Evolutionary conservation across 2,113 vertebrate genomes (phyloP).

Genomic region (Ceyx cyanopectus): DNA sequence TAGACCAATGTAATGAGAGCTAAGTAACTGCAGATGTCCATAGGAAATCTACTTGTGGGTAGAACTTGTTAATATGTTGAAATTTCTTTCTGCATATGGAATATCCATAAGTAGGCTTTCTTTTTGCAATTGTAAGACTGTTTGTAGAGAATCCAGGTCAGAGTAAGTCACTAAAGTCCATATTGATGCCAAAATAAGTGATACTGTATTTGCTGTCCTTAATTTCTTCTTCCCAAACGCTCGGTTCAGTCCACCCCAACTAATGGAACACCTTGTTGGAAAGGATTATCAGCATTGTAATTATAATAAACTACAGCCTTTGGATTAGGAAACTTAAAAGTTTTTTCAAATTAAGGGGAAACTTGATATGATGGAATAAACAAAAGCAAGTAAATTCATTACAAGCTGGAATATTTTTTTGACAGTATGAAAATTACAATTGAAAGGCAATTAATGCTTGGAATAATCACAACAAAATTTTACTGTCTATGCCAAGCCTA

Average conservation of each 20-base stretch:
- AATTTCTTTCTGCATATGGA: neutral
- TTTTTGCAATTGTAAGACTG: neutral
- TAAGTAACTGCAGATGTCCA: neutral
- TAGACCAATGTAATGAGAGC: neutral
- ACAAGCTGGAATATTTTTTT: neutral
- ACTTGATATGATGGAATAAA: conserved; percentile 2
- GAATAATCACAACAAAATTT: conserved; percentile 20
- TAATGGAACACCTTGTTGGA: neutral
- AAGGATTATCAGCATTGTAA: neutral
- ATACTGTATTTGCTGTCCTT: neutral
- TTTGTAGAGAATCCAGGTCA: neutral
- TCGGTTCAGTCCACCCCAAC: neutral
- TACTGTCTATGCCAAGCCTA: neutral
- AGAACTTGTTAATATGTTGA: neutral
- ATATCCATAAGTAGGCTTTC: neutral
- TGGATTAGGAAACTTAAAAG: conserved; percentile 3
- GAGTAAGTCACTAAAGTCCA: neutral
- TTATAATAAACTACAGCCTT: neutral
- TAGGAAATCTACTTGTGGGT: neutral
- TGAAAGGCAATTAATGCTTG: conserved; percentile 21
- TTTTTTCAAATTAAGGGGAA: neutral
- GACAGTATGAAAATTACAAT: conserved; percentile 1
- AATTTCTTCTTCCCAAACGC: neutral
- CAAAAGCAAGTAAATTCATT: conserved; percentile 27
- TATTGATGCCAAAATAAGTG: neutral